Evolutionary conservation across 2,113 vertebrate genomes (phyloP), one percentile per base, ranked within the genome.

Genomic region (Emydocephalus ijimae): DNA sequence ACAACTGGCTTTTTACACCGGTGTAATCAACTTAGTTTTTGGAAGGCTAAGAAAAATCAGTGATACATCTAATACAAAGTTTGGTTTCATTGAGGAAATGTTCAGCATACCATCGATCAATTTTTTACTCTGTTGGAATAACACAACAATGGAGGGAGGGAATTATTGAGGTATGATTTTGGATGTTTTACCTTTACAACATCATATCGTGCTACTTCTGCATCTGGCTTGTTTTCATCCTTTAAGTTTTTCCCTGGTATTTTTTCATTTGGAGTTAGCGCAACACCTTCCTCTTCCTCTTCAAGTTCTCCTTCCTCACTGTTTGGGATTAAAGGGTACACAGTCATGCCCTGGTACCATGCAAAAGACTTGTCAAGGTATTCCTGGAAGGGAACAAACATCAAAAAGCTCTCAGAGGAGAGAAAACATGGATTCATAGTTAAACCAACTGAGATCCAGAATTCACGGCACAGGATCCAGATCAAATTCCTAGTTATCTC

Each of bases 301-400:
- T 81, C 14, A 20, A 98, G 98, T 0, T 98, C 98, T 56, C 98
- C 98, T 5, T 98, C 97, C 54, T 97, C 97, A 90, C 96, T 94
- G 54, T 48, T 98, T 6, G 99, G 98, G 91, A 98, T 96, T 93
- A 99, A 96, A 3, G 99, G 98, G 91, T 99, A 99, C 4, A 95
- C 89, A 64, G 97, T 96, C 92, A 98, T 96, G 14, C 99, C 99
- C 0, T 97, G 97, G 91, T 98, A 98, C 99, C 99, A 99, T 23
- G 98, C 98, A 96, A 99, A 99, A 45, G 98, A 98, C 93, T 92
- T 97, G 94, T 99, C 99, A 0, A 99, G 97, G 85, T 98, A 98
- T 88, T 99, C 98, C 99, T 99, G 56, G 2, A 91, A 92, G 23
- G 43, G 92, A 6, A 85, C 0, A 48, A 89, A 87, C 93, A 93